These are phyloP conservation scores for Lycaon pictus DNA, from an alignment of 2,113 vertebrate genomes.

Conservation along the genomic window DNA sequence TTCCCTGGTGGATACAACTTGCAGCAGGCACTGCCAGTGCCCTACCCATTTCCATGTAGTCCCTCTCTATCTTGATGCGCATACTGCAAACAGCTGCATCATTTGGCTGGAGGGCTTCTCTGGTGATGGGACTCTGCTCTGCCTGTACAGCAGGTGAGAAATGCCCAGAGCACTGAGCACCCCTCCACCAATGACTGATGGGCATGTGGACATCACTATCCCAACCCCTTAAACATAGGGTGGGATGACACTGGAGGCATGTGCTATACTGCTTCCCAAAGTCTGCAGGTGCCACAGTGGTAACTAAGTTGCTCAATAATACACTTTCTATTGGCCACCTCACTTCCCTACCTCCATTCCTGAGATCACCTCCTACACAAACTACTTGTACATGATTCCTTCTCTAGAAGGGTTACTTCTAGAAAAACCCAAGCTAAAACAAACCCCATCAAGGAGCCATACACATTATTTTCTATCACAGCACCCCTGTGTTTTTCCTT, in stretches of 20 bases:
- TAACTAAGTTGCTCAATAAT: fast-evolving
- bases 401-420: not conserved
- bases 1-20: not conserved
- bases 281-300: not conserved
- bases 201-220: not conserved
- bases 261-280: not conserved
- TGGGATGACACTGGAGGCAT: not conserved
- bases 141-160: not conserved
- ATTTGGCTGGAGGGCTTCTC: not conserved
- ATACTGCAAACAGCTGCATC: not conserved
- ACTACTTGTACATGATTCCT: fast-evolving
- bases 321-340: fast-evolving
- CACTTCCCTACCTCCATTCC: not conserved
- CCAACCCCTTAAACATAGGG: too few relatives aligned
- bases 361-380: not conserved
- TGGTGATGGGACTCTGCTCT: not conserved
- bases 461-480: too few relatives aligned
- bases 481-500: not conserved
- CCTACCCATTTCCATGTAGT: not conserved
- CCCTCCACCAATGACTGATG: not conserved
- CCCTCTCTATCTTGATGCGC: not conserved
- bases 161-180: not conserved
- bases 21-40: too few relatives aligned
- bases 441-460: fast-evolving
- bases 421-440: not conserved